Conservation (phyloP, 92 coral and sea anemone genomes). For the Epizoanthus rinbou region DNA sequence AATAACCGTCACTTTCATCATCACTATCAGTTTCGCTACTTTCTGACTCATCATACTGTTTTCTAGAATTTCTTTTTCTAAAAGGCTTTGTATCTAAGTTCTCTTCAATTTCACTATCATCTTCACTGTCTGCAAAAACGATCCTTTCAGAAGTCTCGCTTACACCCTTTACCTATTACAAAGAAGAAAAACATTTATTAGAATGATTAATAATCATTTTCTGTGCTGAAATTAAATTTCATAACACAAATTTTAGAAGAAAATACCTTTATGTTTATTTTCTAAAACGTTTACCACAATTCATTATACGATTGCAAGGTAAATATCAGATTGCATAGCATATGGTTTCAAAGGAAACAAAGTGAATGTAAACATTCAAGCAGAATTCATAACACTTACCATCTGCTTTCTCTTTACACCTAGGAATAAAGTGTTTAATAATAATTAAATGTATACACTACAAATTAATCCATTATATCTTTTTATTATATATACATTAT, state of each 20-base stretch:
- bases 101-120: slow-evolving; percentile 1
- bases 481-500: too few species aligned
- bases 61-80: neutral
- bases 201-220: neutral
- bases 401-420: slow-evolving; percentile 44
- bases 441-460: neutral
- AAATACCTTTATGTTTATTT: too few species aligned
- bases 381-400: slow-evolving; percentile 28
- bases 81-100: neutral
- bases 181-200: neutral
- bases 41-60: neutral
- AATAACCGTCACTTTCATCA: neutral
- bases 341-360: too few species aligned
- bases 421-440: slow-evolving; percentile 26
- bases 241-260: too few species aligned
- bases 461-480: too few species aligned
- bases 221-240: neutral
- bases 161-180: neutral
- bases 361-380: too few species aligned
- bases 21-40: neutral
- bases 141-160: neutral
- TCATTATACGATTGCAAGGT: too few species aligned
- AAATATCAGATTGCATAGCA: too few species aligned
- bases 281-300: too few species aligned
- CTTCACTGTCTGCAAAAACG: slow-evolving; percentile 14